phyloP scores from a whole-genome alignment of 2,888 invertebrate genomes.

The Brachynemurus nebulosus region DNA sequence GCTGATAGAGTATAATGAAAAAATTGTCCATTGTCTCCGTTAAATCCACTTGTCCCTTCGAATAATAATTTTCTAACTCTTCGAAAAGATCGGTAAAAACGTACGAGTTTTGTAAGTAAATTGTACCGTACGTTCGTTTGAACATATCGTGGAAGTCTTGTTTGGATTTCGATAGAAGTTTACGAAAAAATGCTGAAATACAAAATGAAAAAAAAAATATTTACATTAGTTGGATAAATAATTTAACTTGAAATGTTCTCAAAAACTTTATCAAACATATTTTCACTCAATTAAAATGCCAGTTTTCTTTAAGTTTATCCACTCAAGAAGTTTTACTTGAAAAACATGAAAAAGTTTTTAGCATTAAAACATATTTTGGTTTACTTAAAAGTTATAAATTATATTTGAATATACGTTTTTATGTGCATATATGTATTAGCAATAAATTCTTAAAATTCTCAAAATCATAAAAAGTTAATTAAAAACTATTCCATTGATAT shows the following conservation, averaged over 20 bases:
- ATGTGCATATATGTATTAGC: no score
- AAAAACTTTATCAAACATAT: neutral
- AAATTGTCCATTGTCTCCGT: conserved; percentile 82
- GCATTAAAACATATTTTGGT: no score
- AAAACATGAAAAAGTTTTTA: no score
- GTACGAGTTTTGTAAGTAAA: conserved; percentile 87
- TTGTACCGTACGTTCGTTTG: conserved; percentile 84
- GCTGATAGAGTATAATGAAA: conserved; percentile 84
- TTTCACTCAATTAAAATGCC: neutral
- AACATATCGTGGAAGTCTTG: conserved; percentile 91
- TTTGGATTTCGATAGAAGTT: conserved; percentile 68
- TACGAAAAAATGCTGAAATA: conserved; percentile 78
- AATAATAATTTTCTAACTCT: conserved; percentile 81
- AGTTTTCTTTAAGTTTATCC: no score
- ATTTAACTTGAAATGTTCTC: neutral
- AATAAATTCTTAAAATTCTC: no score
- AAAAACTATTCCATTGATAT: no score
- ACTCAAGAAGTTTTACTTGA: no score
- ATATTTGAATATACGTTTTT: no score
- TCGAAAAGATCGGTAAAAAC: conserved; percentile 86
- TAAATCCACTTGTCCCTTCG: conserved; percentile 69
- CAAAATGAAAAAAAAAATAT: conserved; percentile 60
- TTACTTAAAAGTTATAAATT: no score
- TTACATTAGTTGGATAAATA: neutral
- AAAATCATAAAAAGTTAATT: no score